A percentile compares a stretch with the other conserved stretches of the same genome.
phyloP scores from a whole-genome alignment of 2,113 vertebrate species.

The Ancistrus triradiatus region DNA sequence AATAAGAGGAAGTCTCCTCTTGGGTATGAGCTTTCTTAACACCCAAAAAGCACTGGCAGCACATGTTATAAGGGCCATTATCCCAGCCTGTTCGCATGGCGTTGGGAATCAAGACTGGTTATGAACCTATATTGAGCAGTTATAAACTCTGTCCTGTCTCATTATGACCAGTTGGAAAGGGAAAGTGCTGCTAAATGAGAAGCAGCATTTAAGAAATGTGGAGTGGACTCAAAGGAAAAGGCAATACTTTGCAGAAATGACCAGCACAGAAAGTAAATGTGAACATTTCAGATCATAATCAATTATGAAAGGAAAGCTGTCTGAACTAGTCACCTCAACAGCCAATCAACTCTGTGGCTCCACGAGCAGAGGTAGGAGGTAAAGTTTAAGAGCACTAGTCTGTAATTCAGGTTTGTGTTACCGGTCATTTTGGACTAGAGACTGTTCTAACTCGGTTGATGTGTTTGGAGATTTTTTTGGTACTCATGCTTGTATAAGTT shows the following conservation, averaged over 20 bases:
- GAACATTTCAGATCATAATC: too few species aligned
- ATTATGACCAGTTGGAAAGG: slow-evolving; percentile 74
- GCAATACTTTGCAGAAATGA: slow-evolving; percentile 27
- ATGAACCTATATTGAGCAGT: slow-evolving; percentile 90
- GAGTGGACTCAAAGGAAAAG: too few species aligned
- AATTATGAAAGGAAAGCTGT: too few species aligned
- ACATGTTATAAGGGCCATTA: slow-evolving; percentile 75
- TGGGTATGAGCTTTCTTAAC: slow-evolving; percentile 79
- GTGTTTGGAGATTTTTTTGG: too few species aligned
- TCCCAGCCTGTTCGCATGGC: slow-evolving; percentile 75
- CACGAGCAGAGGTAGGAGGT: too few species aligned
- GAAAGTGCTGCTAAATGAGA: slow-evolving; percentile 83
- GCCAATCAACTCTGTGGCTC: too few species aligned
- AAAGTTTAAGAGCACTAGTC: too few species aligned
- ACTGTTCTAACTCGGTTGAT: too few species aligned
- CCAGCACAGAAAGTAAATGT: neutral
- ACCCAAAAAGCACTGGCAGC: slow-evolving; percentile 82
- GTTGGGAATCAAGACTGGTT: slow-evolving; percentile 88
- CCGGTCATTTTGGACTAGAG: too few species aligned
- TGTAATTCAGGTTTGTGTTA: too few species aligned
- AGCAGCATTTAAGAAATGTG: slow-evolving; percentile 54
- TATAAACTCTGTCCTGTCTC: slow-evolving; percentile 90
- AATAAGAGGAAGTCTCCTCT: slow-evolving; percentile 52
- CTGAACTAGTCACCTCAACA: too few species aligned
- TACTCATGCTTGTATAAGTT: too few species aligned